Evolutionary conservation across 2,888 invertebrate species (phyloP), one percentile per base, ranked within the genome.

Genomic region (Stenchaetothrips biformis): DNA sequence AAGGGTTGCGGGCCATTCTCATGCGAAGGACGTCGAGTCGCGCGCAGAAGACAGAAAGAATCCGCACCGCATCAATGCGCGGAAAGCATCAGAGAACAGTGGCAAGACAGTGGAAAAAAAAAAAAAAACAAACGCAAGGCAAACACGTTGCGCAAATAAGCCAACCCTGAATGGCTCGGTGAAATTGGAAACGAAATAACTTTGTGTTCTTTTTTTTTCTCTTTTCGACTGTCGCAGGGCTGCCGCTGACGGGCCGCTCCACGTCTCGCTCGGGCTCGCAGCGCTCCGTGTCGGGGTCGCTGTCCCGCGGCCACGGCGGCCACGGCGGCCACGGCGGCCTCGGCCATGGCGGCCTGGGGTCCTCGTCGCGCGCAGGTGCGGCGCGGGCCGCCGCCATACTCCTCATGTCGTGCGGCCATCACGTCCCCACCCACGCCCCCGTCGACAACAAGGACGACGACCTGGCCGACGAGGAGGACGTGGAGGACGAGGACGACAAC

Each of bases 251-350:
- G 67, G 67, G 67, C 21, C 67, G 67, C 21, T 74, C 67, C 21
- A 25, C 67, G 21, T 74, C 67, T 3, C 67, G 67, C 67, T 74
- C 67, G 9, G 67, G 67, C 67, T 74, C 67, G 21, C 67, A 74
- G 67, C 67, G 67, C 67, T 74, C 67, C 67, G 67, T 74, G 67
- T 74, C 67, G 21, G 67, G 67, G 21, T 74, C 67, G 67, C 67
- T 74, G 67, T 59, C 59, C 13, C 59, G 59, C 18, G 18, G 59
- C 13, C 67, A 8, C 25, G 67, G 67, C 67, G n/a, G 21, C 67
- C 2, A 21, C 21, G 21, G 67, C 67, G 67, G 67, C 25, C 25
- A 25, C 25, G 67, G 67, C 25, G 67, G 67, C 21, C 67, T 67
- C 67, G 21, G 25, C 21, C n/a, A n/a, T n/a, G 67, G 67, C 67